Conservation (phyloP, 2,888 invertebrate genomes). For the Teleogryllus oceanicus region DNA sequence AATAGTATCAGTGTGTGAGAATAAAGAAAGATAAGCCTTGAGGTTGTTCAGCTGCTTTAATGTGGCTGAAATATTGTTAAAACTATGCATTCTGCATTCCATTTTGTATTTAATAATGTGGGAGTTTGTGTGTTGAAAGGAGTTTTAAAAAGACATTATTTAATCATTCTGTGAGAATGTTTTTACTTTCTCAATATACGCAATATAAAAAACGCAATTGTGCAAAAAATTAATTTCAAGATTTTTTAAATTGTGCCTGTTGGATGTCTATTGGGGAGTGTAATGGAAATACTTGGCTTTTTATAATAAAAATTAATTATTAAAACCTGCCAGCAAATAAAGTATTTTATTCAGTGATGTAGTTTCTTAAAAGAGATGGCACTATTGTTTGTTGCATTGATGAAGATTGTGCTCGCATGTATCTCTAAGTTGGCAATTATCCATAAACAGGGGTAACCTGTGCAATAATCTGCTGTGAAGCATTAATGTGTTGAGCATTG, state of each 20-base stretch:
- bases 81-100: not conserved
- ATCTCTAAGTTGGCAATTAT: not conserved
- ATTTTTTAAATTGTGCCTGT: conserved; percentile 11
- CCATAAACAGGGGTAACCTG: not conserved
- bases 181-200: conserved; percentile 3
- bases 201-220: not conserved
- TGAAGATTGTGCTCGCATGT: not conserved
- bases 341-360: not conserved
- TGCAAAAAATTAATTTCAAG: not conserved
- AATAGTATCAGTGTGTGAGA: not conserved
- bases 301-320: not conserved
- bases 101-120: not conserved
- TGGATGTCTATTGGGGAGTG: not conserved
- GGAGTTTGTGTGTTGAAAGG: not conserved
- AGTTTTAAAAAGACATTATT: not conserved
- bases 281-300: not conserved
- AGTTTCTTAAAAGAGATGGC: not conserved
- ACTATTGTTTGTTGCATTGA: conserved; percentile 1
- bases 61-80: not conserved
- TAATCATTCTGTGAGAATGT: not conserved
- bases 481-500: not conserved
- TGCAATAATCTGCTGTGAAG: conserved; percentile 9
- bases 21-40: not conserved
- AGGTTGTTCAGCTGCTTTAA: not conserved
- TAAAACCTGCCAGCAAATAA: conserved; percentile 5